Evolutionary conservation across 1,140 invertebrate species (phyloP).

Genomic region (Drosophila malerkotliana): DNA sequence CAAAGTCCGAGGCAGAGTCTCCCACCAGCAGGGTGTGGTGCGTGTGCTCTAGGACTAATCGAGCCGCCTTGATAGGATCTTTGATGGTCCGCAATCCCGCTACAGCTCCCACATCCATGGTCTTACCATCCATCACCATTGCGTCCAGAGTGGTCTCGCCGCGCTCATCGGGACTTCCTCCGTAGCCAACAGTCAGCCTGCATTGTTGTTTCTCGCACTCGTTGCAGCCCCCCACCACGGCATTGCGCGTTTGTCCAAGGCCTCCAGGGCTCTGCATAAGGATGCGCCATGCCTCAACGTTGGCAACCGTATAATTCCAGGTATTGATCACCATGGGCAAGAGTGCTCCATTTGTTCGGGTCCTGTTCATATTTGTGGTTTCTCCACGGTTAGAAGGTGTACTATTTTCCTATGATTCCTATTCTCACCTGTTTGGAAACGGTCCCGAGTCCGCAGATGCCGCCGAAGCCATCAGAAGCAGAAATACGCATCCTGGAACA

Average conservation of each 20-base stretch:
- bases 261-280: slow-evolving; percentile 53
- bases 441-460: background rate
- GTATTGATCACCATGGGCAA: slow-evolving; percentile 82
- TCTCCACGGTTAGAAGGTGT: background rate
- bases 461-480: background rate
- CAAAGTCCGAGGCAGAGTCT: slow-evolving; percentile 89
- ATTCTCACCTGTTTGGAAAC: slow-evolving; percentile 2
- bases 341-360: background rate
- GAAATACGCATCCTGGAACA: slow-evolving; percentile 6
- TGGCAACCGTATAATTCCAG: slow-evolving; percentile 72
- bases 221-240: slow-evolving; percentile 92
- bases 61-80: slow-evolving; percentile 95
- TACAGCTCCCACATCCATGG: slow-evolving; percentile 93
- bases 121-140: slow-evolving; percentile 97
- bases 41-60: slow-evolving; percentile 95
- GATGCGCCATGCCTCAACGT: slow-evolving; percentile 70
- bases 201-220: slow-evolving; percentile 95
- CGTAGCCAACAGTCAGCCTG: slow-evolving; percentile 96
- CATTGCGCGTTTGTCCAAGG: slow-evolving; percentile 86
- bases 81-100: slow-evolving; percentile 94
- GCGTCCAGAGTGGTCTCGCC: slow-evolving; percentile 99
- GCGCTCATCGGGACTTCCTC: slow-evolving; percentile 97
- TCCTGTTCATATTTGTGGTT: background rate
- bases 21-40: slow-evolving; percentile 96
- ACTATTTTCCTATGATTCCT: background rate